Conservation (phyloP, 2,113 vertebrate species). For the Anser cygnoides region DNA sequence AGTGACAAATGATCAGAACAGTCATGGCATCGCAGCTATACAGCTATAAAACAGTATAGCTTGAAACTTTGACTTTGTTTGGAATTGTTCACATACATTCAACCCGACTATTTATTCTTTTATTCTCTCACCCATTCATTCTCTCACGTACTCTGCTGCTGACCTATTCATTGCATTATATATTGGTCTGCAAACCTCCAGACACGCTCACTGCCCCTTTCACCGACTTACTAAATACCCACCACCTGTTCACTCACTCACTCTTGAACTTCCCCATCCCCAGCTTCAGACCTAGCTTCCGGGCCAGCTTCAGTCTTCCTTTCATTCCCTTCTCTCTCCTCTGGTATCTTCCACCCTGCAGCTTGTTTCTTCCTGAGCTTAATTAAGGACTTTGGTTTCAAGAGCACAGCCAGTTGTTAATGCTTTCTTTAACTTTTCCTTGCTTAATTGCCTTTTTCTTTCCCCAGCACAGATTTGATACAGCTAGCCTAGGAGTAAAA, state of each 20-base stretch:
- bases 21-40: not conserved
- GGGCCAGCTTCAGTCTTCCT: not conserved
- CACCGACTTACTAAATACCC: not conserved
- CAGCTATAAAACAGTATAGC: not conserved
- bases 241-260: conserved; percentile 55
- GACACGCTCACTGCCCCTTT: not conserved
- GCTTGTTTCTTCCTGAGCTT: not conserved
- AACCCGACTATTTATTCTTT: not conserved
- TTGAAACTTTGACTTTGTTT: not conserved
- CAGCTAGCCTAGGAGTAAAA: not conserved
- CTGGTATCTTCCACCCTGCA: not conserved
- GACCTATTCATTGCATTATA: not conserved
- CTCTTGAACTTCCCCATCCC: not conserved
- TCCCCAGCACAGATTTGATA: not conserved
- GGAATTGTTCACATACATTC: not conserved
- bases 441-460: not conserved
- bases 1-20: not conserved
- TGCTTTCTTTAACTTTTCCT: not conserved
- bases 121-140: not conserved
- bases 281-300: not conserved
- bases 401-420: not conserved
- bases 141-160: not conserved
- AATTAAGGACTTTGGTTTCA: not conserved
- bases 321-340: not conserved
- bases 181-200: not conserved